These are phyloP conservation scores for Neoniphon sammara DNA, from an alignment of 2,797 vertebrate species.

Conservation along the genomic window DNA sequence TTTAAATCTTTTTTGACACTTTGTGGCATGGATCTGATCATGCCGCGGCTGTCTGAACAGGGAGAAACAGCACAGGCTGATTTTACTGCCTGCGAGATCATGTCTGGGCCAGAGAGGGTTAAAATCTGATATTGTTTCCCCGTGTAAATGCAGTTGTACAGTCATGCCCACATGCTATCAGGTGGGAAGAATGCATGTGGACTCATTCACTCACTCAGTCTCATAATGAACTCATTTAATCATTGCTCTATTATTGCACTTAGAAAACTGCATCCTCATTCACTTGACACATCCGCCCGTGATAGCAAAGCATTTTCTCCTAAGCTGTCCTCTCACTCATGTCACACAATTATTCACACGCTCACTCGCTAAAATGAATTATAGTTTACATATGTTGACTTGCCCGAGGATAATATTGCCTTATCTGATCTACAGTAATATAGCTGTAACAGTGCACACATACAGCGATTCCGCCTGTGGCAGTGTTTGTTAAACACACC, in stretches of 20 bases:
- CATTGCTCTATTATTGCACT: constrained; percentile 36
- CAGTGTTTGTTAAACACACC: constrained; percentile 77
- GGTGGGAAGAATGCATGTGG: constrained; percentile 73
- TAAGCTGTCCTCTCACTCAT: neutral
- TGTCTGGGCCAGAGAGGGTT: constrained; percentile 58
- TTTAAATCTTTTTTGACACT: neutral
- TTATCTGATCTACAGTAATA: constrained; percentile 47
- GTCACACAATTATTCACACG: constrained; percentile 1
- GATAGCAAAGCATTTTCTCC: constrained; percentile 1
- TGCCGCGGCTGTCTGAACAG: constrained; percentile 1
- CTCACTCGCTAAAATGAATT: neutral
- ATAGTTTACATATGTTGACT: constrained; percentile 7
- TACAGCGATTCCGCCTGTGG: constrained; percentile 67
- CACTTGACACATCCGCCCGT: constrained; percentile 22
- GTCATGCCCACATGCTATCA: constrained; percentile 70
- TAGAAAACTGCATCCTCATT: constrained; percentile 51
- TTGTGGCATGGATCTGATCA: constrained; percentile 4
- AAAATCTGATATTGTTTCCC: constrained; percentile 53
- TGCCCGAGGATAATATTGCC: constrained; percentile 30
- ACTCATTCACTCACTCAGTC: constrained; percentile 69
- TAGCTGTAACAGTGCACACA: constrained; percentile 63
- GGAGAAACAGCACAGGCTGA: constrained; percentile 18
- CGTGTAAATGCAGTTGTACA: constrained; percentile 56
- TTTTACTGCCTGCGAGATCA: constrained; percentile 43
- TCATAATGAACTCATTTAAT: constrained; percentile 65